These are phyloP conservation scores for Limnephilus lunatus DNA, from an alignment of 2,888 invertebrate species.

Conservation along the genomic window DNA sequence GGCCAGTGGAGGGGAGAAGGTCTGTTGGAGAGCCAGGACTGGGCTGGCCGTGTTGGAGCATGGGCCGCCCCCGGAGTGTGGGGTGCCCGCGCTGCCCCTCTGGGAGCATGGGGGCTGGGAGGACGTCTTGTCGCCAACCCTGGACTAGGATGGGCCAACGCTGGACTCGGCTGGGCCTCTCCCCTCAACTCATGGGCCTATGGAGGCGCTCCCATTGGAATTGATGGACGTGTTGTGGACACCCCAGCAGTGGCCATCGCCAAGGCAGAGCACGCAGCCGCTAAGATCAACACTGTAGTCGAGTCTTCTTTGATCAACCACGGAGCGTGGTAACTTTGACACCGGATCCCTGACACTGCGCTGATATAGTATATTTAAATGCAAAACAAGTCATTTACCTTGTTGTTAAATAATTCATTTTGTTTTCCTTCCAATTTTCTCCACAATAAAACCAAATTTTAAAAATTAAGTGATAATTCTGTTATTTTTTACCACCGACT, in stretches of 20 bases:
- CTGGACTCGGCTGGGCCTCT: slow-evolving; percentile 45
- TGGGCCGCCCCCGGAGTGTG: not conserved
- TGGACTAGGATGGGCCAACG: slow-evolving; percentile 4
- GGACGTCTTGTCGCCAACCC: not conserved
- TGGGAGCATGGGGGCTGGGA: slow-evolving; percentile 39
- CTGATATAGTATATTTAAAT: no score
- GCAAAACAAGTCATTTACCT: not conserved
- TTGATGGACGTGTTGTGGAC: slow-evolving; percentile 74
- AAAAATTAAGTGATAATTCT: no score
- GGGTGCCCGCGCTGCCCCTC: slow-evolving; percentile 63
- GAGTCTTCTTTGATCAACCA: not conserved
- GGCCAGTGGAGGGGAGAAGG: slow-evolving; percentile 72
- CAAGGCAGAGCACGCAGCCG: slow-evolving; percentile 59
- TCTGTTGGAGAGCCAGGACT: slow-evolving; percentile 69
- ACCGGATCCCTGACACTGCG: not conserved
- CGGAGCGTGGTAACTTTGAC: not conserved
- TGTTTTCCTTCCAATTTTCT: no score
- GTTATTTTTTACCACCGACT: no score
- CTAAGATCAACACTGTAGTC: slow-evolving; percentile 71
- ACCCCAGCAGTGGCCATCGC: slow-evolving; percentile 81
- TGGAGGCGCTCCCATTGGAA: slow-evolving; percentile 56
- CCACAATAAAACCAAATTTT: no score
- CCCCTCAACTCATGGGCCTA: slow-evolving; percentile 76
- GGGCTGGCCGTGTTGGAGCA: slow-evolving; percentile 39
- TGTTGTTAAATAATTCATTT: no score